Base-by-base conservation (phyloP, 1,140 invertebrate species). In the Drosophila pseudoobscura region DNA sequence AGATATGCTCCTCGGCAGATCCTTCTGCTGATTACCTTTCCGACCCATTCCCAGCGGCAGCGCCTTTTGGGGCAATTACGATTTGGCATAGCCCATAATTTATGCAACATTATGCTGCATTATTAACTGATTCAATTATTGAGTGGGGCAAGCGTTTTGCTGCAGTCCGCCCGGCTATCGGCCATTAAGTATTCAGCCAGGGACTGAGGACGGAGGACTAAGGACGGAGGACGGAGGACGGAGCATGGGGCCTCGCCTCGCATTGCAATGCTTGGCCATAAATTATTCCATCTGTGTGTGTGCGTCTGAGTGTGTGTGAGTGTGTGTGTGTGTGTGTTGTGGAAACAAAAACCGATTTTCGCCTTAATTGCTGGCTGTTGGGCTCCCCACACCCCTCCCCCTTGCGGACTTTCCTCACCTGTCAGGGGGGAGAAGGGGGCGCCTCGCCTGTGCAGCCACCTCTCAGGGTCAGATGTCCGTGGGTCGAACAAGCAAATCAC, bases 121-220 rank as follows among this genome's bases (percentile, higher is more conserved):
- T 75, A 75, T 75, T 75, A 75, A 75, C 72, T 61, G 61, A 75
- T 64, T 75, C 49, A 75, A 75, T 75, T 75, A 74, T 75, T 75
- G 71, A 75, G 46, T 52, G 49, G 35, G 43, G 31, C 35, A 61
- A 13, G 39, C 15, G 17, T 49, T 17, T 7, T 22, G n/a, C 26
- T 26, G 47, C 57, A 39, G 29, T 59, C 35, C 35, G 24, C 5
- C 24, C 24, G 41, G 20, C 56, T 52, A 29, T 57, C 9, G 13
- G 8, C 47, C 71, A 74, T 74, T 74, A 74, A 74, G 55, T 58
- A 75, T 75, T 75, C 54, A 39, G 35, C 8, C 31, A 31, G 29
- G 7, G 29, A 8, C 7, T 2, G 29, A 6, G 29, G 26, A 6
- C 1, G 17, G 8, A 31, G 8, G 31, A 2, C 9, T 2, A 9